phyloP scores from a whole-genome alignment of 2,797 vertebrate species.

The Hoplostethus atlanticus region DNA sequence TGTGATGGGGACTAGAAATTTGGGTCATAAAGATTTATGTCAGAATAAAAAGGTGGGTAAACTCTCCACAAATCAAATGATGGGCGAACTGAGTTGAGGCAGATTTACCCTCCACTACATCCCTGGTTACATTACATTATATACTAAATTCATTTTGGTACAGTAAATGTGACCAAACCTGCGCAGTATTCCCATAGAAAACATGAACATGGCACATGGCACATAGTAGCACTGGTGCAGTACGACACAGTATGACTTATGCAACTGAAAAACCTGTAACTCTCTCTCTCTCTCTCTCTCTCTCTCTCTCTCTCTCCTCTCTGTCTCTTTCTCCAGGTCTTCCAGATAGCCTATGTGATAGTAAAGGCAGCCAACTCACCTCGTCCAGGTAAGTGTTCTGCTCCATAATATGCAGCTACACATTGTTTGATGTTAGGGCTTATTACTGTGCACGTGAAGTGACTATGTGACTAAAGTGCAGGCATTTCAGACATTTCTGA shows the following conservation, averaged over 20 bases:
- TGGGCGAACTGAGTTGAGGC: too few relatives aligned
- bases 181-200: too few relatives aligned
- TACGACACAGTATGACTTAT: not conserved
- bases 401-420: not conserved
- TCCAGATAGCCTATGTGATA: conserved; percentile 96
- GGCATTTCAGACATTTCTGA: too few relatives aligned
- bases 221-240: too few relatives aligned
- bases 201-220: not conserved
- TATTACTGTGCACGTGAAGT: not conserved
- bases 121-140: too few relatives aligned
- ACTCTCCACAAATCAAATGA: too few relatives aligned
- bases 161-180: too few relatives aligned
- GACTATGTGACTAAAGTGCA: not conserved
- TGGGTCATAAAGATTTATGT: too few relatives aligned
- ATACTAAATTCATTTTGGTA: too few relatives aligned
- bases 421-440: not conserved
- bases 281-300: not conserved
- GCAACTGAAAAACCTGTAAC: not conserved
- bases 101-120: too few relatives aligned
- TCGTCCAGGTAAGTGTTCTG: conserved; percentile 83
- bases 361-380: conserved; percentile 97
- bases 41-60: too few relatives aligned
- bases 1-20: too few relatives aligned
- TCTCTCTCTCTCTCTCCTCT: conserved; percentile 2
- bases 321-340: conserved; percentile 83